Percentiles rank a stretch among this genome's conserved stretches.
These are phyloP conservation scores for Parapristionchus giblindavisi DNA, from an alignment of 2,888 invertebrate genomes.

Conservation along the genomic window DNA sequence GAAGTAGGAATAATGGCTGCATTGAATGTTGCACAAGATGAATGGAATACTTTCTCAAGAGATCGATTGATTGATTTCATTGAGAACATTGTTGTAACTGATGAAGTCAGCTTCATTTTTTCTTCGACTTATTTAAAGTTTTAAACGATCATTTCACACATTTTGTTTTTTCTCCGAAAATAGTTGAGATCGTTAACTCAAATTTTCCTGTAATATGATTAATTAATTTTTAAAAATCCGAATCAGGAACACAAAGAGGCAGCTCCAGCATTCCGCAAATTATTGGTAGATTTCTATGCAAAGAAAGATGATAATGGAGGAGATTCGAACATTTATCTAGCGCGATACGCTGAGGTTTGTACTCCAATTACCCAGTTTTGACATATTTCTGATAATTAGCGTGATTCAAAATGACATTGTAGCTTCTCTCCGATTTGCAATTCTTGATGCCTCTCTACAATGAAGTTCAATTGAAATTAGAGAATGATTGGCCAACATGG, in stretches of 20 bases:
- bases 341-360: constrained; percentile 47
- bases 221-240: neutral
- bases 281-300: constrained; percentile 47
- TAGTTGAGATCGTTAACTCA: no score
- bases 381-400: no score
- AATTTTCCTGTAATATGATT: no score
- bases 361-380: neutral
- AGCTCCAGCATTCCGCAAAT: constrained; percentile 29
- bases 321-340: constrained; percentile 49
- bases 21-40: neutral
- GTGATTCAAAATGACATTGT: constrained; percentile 18
- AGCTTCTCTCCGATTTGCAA: constrained; percentile 55
- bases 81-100: neutral
- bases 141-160: no score
- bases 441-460: constrained; percentile 55
- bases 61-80: constrained; percentile 9
- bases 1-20: neutral
- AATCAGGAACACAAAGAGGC: constrained; percentile 1
- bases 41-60: constrained; percentile 2
- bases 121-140: no score
- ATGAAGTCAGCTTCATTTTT: neutral
- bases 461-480: constrained; percentile 50
- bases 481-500: constrained; percentile 18
- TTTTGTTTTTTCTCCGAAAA: no score
- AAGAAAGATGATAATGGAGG: constrained; percentile 39